Percentiles rank a stretch among this genome's conserved stretches.
These are phyloP conservation scores for Ophioderma brevispina DNA, from an alignment of 35 echinoderm and acorn worm genomes.

Conservation along the genomic window DNA sequence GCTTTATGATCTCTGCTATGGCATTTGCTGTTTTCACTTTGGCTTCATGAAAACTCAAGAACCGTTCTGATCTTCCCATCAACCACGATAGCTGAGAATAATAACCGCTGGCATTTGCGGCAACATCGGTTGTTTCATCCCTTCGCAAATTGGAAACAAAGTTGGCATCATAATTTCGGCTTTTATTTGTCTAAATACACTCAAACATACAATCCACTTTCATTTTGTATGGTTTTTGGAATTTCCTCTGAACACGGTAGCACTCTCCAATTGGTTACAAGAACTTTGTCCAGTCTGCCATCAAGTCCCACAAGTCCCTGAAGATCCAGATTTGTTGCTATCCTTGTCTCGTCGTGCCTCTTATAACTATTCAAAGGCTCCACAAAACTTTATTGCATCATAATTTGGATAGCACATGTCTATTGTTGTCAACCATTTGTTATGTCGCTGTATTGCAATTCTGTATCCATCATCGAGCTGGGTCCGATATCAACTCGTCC, in stretches of 20 bases:
- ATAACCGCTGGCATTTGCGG: not conserved
- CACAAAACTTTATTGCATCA: not conserved
- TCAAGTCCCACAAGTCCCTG: not conserved
- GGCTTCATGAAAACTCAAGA: not conserved
- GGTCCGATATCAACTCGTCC: not conserved
- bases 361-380: not conserved
- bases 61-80: not conserved
- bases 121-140: not conserved
- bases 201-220: not conserved
- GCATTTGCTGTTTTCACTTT: not conserved
- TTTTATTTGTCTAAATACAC: not conserved
- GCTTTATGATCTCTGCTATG: not conserved
- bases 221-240: not conserved
- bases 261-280: not conserved
- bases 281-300: not conserved
- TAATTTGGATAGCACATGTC: not conserved
- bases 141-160: not conserved
- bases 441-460: not conserved
- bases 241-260: not conserved
- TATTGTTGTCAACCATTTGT: not conserved
- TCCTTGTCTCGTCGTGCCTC: not conserved
- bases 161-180: not conserved
- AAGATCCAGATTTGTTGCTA: not conserved
- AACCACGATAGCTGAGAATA: not conserved
- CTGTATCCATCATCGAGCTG: constrained; percentile 6